A percentile compares a stretch with the other conserved stretches of the same genome.
phyloP scores from a whole-genome alignment of 2,113 vertebrate genomes.

The Phoxinus phoxinus region DNA sequence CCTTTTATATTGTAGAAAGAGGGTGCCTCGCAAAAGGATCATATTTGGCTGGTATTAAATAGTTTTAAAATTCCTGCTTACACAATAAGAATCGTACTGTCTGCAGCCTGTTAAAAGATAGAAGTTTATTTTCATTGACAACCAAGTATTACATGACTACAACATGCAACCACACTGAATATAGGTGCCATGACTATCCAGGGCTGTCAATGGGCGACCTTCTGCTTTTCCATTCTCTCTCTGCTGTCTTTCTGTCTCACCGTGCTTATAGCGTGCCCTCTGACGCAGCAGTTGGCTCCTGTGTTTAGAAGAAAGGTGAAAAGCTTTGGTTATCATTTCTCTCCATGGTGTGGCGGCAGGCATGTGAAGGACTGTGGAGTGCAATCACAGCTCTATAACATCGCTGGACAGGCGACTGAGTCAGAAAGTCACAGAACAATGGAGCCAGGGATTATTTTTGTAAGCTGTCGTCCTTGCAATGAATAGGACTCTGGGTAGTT shows the following conservation, averaged over 20 bases:
- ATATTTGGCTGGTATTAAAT: not conserved
- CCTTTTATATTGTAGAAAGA: not conserved
- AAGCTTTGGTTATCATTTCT: slow-evolving; percentile 24
- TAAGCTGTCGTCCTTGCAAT: not conserved
- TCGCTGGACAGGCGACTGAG: not conserved
- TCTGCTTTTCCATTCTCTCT: not conserved
- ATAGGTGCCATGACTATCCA: not conserved
- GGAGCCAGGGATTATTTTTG: slow-evolving; percentile 28
- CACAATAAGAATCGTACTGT: not conserved
- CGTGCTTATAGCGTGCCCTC: not conserved
- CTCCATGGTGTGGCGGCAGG: not conserved
- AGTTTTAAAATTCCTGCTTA: not conserved
- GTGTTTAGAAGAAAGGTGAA: slow-evolving; percentile 18
- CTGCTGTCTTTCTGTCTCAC: not conserved
- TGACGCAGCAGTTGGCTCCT: slow-evolving; percentile 6
- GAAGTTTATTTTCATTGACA: not conserved
- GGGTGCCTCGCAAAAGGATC: not conserved
- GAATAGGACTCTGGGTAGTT: slow-evolving; percentile 1
- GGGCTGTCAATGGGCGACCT: not conserved
- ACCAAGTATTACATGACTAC: not conserved
- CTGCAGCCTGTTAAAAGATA: not conserved
- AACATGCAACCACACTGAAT: not conserved
- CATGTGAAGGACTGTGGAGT: slow-evolving; percentile 15
- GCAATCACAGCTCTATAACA: slow-evolving; percentile 34
- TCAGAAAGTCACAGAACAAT: slow-evolving; percentile 41